A percentile compares a stretch with the other conserved stretches of the same genome.
These are phyloP conservation scores for Proisotoma minuta DNA, from an alignment of 2,888 invertebrate species.

Conservation along the genomic window DNA sequence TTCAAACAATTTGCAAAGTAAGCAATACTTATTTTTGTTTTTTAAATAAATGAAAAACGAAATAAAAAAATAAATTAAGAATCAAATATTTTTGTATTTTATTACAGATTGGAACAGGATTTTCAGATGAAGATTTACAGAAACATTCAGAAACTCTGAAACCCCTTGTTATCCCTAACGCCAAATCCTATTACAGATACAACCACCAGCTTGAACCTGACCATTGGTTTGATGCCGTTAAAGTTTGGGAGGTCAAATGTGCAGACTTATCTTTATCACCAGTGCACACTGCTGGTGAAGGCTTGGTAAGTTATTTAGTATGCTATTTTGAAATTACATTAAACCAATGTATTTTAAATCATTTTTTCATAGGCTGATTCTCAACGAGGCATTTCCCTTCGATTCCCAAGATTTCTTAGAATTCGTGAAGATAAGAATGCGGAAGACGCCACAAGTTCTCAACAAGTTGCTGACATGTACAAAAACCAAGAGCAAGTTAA, in stretches of 20 bases:
- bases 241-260: slow-evolving; percentile 95
- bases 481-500: slow-evolving; percentile 85
- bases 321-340: background rate
- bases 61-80: no score
- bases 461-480: slow-evolving; percentile 87
- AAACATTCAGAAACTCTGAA: slow-evolving; percentile 71
- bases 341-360: slow-evolving; percentile 21
- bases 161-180: slow-evolving; percentile 65
- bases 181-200: slow-evolving; percentile 76
- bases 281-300: slow-evolving; percentile 80
- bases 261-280: slow-evolving; percentile 97
- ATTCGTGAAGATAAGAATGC: slow-evolving; percentile 85
- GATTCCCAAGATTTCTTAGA: slow-evolving; percentile 90
- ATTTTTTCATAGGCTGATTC: slow-evolving; percentile 63
- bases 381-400: slow-evolving; percentile 86
- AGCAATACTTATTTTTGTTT: slow-evolving; percentile 13
- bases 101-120: slow-evolving; percentile 80
- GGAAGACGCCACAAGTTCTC: slow-evolving; percentile 85
- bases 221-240: slow-evolving; percentile 79
- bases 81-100: slow-evolving; percentile 19
- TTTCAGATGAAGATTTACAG: slow-evolving; percentile 82
- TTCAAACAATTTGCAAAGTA: slow-evolving; percentile 87
- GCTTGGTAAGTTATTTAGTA: slow-evolving; percentile 64
- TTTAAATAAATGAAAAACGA: no score
- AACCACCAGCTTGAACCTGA: slow-evolving; percentile 70